Evolutionary conservation across 2,113 vertebrate genomes (phyloP).

Genomic region (Dasyornis broadbenti): DNA sequence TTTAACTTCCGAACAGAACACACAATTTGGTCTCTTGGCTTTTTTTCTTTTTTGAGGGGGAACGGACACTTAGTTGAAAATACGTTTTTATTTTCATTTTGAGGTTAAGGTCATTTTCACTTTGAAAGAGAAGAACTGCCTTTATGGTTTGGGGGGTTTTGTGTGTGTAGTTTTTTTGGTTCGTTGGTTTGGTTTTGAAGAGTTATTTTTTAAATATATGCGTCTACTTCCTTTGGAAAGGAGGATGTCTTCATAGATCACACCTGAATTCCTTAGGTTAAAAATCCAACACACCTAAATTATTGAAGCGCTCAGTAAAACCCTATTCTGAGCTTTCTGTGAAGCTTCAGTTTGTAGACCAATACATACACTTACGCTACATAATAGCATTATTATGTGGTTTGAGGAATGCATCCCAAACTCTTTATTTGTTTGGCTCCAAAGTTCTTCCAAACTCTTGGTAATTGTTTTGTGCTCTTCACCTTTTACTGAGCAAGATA

Average conservation of each 20-base stretch:
- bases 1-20: neutral
- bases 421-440: neutral
- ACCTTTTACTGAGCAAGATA: neutral
- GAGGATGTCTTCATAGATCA: neutral
- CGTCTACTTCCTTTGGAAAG: neutral
- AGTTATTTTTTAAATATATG: neutral
- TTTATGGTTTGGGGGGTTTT: fast-evolving
- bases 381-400: fast-evolving
- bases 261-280: neutral
- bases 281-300: neutral
- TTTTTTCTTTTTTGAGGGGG: neutral
- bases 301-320: neutral
- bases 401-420: neutral
- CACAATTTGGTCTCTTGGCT: neutral
- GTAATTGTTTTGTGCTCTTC: neutral
- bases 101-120: neutral
- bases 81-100: neutral
- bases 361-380: neutral
- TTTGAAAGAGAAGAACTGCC: neutral
- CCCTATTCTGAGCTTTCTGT: neutral
- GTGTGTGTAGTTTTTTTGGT: fast-evolving
- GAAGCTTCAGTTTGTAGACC: neutral
- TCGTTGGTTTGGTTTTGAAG: neutral
- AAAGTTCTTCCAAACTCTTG: neutral
- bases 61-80: neutral